Evolutionary conservation across 2,888 invertebrate species (phyloP), one percentile per base, ranked within the genome.

Genomic region (Tachina grossa): DNA sequence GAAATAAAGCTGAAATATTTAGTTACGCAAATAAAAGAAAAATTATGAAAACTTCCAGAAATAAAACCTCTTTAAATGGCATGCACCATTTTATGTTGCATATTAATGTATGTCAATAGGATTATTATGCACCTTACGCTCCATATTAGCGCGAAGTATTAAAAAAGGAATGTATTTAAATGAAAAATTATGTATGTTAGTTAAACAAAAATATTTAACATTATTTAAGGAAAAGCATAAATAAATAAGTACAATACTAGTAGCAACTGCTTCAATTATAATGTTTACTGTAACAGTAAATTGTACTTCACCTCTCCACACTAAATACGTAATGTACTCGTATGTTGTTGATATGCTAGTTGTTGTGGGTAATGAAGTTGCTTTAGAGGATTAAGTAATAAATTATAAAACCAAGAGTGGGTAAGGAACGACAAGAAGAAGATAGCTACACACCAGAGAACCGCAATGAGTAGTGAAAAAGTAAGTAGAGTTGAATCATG

Each of bases 71-170:
- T 31, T 31, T 31, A 4, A 31, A 31, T 31, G 4, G 4, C 31
- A 0, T 31, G 31, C 2, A 31, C 31, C 31, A 31, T 31, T 31
- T 31, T 31, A 87, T 87, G 88, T 89, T 89, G 89, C 31, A 6
- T 31, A 31, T 31, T 31, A 6, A 31, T 31, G 90, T 88, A 89
- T 89, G 89, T 90, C 89, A 90, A 89, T 90, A 89, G 86, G 87
- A 86, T 88, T 89, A 87, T 87, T 87, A 65, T 74, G 87, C 68
- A 69, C 57, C 66, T 71, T 75, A 31, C 61, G 53, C 75, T 22
- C n/a, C 22, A 49, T 39, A 22, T 72, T 31, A 59, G 31, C 13
- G 14, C 19, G 11, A 2, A 43, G 39, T 22, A 69, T n/a, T 9
- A n/a, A 9, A 49, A 43, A 43, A 41, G 13, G 39, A 43, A 41